These are phyloP conservation scores for Pterobdella sp. DNA, from an alignment of 2,888 invertebrate species.

Conservation along the genomic window DNA sequence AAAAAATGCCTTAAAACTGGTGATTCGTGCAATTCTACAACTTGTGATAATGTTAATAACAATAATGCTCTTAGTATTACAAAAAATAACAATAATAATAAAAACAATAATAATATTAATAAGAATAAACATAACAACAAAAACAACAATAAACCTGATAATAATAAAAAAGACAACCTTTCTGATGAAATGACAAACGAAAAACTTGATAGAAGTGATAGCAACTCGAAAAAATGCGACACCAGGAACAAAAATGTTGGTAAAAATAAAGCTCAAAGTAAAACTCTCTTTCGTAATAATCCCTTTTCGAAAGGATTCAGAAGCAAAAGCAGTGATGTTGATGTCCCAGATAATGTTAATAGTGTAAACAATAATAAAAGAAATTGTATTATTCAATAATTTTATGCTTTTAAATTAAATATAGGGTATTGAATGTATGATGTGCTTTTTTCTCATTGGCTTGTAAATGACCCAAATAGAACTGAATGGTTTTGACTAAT, in stretches of 20 bases:
- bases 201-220: neutral
- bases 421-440: too few relatives aligned
- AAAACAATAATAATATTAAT: conserved; percentile 1
- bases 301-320: neutral
- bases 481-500: too few relatives aligned
- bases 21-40: neutral
- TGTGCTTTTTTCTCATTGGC: too few relatives aligned
- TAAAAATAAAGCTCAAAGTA: neutral
- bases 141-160: neutral
- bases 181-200: neutral
- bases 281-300: neutral
- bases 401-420: too few relatives aligned
- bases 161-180: conserved; percentile 19
- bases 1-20: neutral
- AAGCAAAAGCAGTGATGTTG: neutral
- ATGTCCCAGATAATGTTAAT: neutral
- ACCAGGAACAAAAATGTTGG: neutral
- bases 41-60: neutral
- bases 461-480: too few relatives aligned
- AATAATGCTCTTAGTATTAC: neutral
- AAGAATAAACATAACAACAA: conserved; percentile 5
- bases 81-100: neutral
- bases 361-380: neutral
- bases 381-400: too few relatives aligned
- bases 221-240: neutral